phyloP scores from a whole-genome alignment of 2,113 vertebrate genomes.

The Lophura nycthemera region DNA sequence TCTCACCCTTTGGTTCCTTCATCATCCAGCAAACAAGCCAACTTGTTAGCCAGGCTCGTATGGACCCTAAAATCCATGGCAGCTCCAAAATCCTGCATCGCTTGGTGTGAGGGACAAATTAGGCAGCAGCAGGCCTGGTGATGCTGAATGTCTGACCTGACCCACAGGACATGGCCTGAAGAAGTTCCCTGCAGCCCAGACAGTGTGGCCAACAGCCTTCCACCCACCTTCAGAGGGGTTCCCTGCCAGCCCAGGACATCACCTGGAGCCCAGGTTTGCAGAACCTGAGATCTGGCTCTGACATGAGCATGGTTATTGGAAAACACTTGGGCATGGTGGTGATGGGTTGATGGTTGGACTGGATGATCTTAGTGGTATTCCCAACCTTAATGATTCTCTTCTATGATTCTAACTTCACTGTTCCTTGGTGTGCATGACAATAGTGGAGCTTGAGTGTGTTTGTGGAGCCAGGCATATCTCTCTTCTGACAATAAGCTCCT shows the following conservation, averaged over 20 bases:
- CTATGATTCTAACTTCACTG: neutral
- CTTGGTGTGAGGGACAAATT: neutral
- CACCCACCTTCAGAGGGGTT: neutral
- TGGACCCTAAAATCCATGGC: neutral
- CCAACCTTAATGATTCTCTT: too few species aligned
- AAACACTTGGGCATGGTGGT: neutral
- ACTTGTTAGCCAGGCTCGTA: neutral
- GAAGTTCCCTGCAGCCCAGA: neutral
- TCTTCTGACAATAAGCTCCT: neutral
- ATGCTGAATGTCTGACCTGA: neutral
- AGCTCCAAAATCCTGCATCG: neutral
- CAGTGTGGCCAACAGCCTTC: neutral
- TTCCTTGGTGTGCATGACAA: fast-evolving
- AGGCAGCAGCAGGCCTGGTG: neutral
- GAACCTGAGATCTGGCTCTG: neutral
- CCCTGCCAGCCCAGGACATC: neutral
- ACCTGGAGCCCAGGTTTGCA: neutral
- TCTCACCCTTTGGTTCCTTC: neutral
- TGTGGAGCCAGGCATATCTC: neutral
- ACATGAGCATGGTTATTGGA: neutral
- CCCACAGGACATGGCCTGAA: neutral
- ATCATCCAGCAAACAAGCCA: neutral
- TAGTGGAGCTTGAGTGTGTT: neutral
- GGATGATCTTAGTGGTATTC: too few species aligned
- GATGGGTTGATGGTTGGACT: too few species aligned